phyloP scores from a whole-genome alignment of 2,888 invertebrate genomes.

The Chloroclysta siterata region DNA sequence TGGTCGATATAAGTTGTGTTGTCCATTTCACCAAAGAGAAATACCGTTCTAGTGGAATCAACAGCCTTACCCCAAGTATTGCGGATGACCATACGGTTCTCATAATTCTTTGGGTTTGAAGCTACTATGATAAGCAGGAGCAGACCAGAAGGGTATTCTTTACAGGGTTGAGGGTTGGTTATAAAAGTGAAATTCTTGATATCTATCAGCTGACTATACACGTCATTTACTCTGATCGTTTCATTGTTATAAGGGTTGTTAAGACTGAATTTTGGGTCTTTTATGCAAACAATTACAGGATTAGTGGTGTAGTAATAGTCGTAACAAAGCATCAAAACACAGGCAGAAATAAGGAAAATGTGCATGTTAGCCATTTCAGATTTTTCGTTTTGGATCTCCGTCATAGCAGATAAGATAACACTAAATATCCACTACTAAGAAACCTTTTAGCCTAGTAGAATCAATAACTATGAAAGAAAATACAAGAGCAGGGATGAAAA shows the following conservation, averaged over 20 bases:
- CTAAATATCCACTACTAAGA: not conserved
- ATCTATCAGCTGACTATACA: slow-evolving; percentile 77
- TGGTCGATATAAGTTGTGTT: slow-evolving; percentile 53
- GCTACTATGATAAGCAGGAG: slow-evolving; percentile 88
- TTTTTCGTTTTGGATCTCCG: slow-evolving; percentile 49
- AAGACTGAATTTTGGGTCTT: slow-evolving; percentile 57
- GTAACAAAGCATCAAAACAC: slow-evolving; percentile 49
- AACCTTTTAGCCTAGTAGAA: too few relatives aligned
- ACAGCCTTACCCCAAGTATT: slow-evolving; percentile 89
- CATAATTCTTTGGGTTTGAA: slow-evolving; percentile 87
- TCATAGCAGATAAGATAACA: slow-evolving; percentile 41
- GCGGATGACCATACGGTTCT: slow-evolving; percentile 88
- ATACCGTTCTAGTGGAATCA: slow-evolving; percentile 85
- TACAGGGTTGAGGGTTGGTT: slow-evolving; percentile 85
- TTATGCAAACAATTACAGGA: slow-evolving; percentile 44
- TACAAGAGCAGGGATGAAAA: too few relatives aligned
- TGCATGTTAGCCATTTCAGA: slow-evolving; percentile 54
- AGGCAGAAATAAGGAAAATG: slow-evolving; percentile 49
- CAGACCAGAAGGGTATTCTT: slow-evolving; percentile 65
- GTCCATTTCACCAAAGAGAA: slow-evolving; percentile 85
- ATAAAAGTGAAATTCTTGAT: slow-evolving; percentile 86
- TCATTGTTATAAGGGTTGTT: slow-evolving; percentile 56
- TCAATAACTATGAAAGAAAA: too few relatives aligned
- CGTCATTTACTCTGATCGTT: slow-evolving; percentile 48
- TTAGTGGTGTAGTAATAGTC: slow-evolving; percentile 48